These are phyloP conservation scores for Dasyurus viverrinus DNA, from an alignment of 2,113 vertebrate species.

Conservation along the genomic window DNA sequence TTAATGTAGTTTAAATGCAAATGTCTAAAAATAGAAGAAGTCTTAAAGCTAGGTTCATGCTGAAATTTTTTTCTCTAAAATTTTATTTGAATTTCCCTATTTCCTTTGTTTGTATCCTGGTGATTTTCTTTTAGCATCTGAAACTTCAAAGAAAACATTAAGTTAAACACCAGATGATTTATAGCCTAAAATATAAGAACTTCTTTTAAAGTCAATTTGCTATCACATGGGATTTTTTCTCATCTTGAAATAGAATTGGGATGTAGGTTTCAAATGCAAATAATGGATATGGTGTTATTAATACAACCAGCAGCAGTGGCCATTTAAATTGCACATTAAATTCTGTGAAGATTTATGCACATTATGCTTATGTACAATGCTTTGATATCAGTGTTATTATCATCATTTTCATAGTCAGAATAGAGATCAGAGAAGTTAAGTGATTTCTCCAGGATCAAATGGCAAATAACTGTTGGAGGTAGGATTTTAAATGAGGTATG, in stretches of 20 bases:
- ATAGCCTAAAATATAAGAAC: neutral
- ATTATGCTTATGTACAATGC: neutral
- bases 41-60: constrained; percentile 45
- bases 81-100: constrained; percentile 39
- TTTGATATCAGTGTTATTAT: neutral
- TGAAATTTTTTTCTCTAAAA: constrained; percentile 37
- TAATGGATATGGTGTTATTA: neutral
- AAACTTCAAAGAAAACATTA: constrained; percentile 54
- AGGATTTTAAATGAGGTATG: neutral
- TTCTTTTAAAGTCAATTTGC: constrained; percentile 18
- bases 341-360: neutral
- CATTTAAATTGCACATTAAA: neutral
- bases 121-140: constrained; percentile 28
- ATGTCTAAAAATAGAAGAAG: constrained; percentile 64
- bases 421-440: constrained; percentile 23
- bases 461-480: neutral
- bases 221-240: neutral
- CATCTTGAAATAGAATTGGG: neutral
- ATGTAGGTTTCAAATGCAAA: constrained; percentile 41
- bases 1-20: constrained; percentile 61
- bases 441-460: neutral
- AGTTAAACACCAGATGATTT: neutral
- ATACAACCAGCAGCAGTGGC: neutral
- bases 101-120: constrained; percentile 44
- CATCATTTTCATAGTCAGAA: constrained; percentile 53